phyloP scores from a whole-genome alignment of 2,888 invertebrate species.

The Phalangium opilio region DNA sequence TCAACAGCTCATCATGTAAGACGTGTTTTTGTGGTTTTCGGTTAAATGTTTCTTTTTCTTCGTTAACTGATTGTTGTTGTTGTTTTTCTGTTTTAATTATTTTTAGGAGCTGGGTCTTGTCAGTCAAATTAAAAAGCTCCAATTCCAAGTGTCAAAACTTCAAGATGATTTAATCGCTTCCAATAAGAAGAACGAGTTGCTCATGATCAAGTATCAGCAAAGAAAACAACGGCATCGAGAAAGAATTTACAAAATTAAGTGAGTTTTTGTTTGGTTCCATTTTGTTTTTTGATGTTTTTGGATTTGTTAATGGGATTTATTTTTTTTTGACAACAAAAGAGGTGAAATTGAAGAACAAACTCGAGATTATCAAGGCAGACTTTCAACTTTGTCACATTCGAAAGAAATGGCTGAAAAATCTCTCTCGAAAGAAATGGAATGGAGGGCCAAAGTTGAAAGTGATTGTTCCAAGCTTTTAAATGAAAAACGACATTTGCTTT shows the following conservation, averaged over 20 bases:
- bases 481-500: slow-evolving; percentile 12
- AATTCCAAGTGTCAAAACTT: slow-evolving; percentile 14
- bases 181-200: slow-evolving; percentile 15
- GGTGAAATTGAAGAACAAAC: too few species aligned
- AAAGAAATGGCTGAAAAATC: too few species aligned
- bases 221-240: slow-evolving; percentile 18
- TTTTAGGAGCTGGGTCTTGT: slow-evolving; percentile 14
- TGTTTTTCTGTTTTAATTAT: too few species aligned
- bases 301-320: too few species aligned
- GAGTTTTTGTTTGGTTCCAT: neutral
- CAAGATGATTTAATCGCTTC: slow-evolving; percentile 16
- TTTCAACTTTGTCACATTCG: too few species aligned
- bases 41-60: too few species aligned
- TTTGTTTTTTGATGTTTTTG: too few species aligned
- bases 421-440: slow-evolving; percentile 9
- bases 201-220: slow-evolving; percentile 16
- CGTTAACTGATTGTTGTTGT: too few species aligned
- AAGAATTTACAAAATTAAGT: slow-evolving; percentile 16
- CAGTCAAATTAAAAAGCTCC: slow-evolving; percentile 17
- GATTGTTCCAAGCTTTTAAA: slow-evolving; percentile 13
- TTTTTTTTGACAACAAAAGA: too few species aligned
- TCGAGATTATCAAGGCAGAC: too few species aligned
- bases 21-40: too few species aligned
- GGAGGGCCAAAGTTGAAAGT: slow-evolving; percentile 14
- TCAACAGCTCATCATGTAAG: too few species aligned